phyloP scores from a whole-genome alignment of 53 echinoderm and acorn worm genomes.

The Paracentrotus lividus region DNA sequence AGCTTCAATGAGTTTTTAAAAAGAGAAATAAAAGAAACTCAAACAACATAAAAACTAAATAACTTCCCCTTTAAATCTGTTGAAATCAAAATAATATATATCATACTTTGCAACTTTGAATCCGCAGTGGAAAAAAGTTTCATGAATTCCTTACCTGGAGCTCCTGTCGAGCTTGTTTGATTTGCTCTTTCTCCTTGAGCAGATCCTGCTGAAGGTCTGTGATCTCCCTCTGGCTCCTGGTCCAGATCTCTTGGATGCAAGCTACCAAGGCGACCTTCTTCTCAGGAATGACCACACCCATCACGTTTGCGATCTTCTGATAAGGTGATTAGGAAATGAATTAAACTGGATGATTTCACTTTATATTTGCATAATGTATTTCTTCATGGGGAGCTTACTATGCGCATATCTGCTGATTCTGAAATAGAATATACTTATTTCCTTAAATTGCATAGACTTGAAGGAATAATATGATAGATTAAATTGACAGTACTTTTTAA shows the following conservation, averaged over 20 bases:
- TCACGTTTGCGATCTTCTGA: slow-evolving; percentile 15
- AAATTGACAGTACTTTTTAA: no score
- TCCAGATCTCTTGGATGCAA: neutral
- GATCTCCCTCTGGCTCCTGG: neutral
- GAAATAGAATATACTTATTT: no score
- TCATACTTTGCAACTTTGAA: neutral
- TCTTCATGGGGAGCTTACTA: neutral
- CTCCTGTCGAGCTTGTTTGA: neutral
- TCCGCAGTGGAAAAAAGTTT: neutral
- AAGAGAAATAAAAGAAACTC: neutral
- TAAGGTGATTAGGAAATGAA: neutral
- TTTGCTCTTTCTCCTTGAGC: neutral
- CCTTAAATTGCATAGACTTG: no score
- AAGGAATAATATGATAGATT: no score
- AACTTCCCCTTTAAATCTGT: neutral
- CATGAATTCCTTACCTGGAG: neutral
- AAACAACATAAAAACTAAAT: no score
- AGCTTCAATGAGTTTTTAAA: no score
- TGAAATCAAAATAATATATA: neutral
- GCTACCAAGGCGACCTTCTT: neutral
- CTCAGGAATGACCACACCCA: neutral
- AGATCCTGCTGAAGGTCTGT: slow-evolving; percentile 31
- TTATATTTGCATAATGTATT: neutral
- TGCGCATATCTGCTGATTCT: no score
- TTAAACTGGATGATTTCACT: no score